Base-by-base conservation (phyloP, 1,140 invertebrate genomes). In the Laodelphax striatellus region DNA sequence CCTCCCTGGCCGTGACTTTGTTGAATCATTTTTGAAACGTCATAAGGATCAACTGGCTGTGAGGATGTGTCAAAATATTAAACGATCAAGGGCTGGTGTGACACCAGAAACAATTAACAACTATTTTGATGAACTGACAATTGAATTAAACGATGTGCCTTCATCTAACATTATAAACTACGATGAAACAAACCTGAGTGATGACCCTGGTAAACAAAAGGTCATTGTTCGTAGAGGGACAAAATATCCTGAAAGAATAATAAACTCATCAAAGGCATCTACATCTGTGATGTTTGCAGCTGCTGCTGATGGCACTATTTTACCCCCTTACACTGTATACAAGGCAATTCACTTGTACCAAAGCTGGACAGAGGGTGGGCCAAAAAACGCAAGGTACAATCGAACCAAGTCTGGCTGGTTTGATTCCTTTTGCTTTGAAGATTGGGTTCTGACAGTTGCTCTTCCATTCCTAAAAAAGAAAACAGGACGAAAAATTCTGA, bases 171-270 rank as follows among this genome's bases (percentile, higher is more conserved):
- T 70, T 58, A 60, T 67, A 17, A 74, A 73, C 62, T 74, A 69
- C 59, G 73, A 74, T 56, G 69, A 72, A 62, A 75, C 72, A 6
- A 73, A n/a, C 16, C 55, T 60, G 1, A 5, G n/a, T 14, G 68
- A 70, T 57, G 64, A 70, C 61, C 65, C 66, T 19, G 64, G 63
- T 8, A 53, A n/a, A n/a, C n/a, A 54, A 41, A 54, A 56, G 65
- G 62, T 28, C 41, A 38, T 61, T 38, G 55, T 70, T n/a, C n/a
- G 65, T 28, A 65, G 68, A 24, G 31, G 22, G 13, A 66, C 56
- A 67, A 70, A 70, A 57, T 66, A 70, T 58, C 61, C 63, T 17
- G 65, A 68, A 55, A 55, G 42, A 31, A 64, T 67, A 24, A 46
- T 58, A 22, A 66, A 67, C 55, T 61, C 55, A 5, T 58, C 61